These are phyloP conservation scores for Syritta pipiens DNA, from an alignment of 2,888 invertebrate species.

Conservation along the genomic window DNA sequence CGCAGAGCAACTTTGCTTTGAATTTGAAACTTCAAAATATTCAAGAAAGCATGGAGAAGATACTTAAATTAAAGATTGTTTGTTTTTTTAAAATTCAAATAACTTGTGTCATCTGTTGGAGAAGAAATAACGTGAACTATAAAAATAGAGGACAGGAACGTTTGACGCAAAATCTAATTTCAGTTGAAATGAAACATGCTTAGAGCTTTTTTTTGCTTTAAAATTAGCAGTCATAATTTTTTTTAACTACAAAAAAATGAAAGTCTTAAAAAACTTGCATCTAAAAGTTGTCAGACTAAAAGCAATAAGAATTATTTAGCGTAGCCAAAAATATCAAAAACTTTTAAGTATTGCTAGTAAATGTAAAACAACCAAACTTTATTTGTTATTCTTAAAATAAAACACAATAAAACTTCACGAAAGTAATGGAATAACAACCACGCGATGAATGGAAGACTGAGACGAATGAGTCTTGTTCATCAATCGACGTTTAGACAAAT, in stretches of 20 bases:
- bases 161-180: background rate
- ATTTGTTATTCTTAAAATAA: no score
- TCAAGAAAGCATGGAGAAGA: background rate
- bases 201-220: background rate
- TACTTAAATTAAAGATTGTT: no score
- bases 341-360: no score
- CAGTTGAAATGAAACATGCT: constrained; percentile 23
- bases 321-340: no score
- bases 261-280: constrained; percentile 16
- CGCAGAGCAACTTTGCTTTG: constrained; percentile 53
- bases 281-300: background rate
- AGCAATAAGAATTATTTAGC: background rate
- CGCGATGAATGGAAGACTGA: no score
- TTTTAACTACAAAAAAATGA: background rate
- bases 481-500: no score
- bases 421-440: no score
- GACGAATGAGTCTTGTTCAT: no score
- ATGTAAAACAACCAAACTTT: no score
- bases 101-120: constrained; percentile 35
- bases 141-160: constrained; percentile 17
- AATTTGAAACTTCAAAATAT: no score
- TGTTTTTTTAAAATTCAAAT: constrained; percentile 3
- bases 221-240: constrained; percentile 1
- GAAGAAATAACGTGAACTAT: constrained; percentile 24
- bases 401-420: no score